A percentile compares a stretch with the other conserved stretches of the same genome.
phyloP scores from a whole-genome alignment of 2,888 invertebrate genomes.

The Phortica okadai region DNA sequence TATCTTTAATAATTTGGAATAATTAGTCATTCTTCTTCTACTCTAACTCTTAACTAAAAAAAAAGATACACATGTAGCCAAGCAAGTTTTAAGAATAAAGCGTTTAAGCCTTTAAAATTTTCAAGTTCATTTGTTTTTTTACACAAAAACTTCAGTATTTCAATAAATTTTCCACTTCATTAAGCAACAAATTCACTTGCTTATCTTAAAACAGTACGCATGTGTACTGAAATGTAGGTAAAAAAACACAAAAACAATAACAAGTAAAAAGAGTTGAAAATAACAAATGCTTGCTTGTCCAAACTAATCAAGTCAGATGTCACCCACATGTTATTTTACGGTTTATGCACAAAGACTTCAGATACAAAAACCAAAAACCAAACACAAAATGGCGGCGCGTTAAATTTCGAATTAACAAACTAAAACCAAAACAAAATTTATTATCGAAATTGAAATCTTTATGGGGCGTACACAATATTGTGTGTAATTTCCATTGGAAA shows the following conservation, averaged over 20 bases:
- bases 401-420: conserved; percentile 45
- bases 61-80: not conserved
- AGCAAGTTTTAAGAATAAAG: not conserved
- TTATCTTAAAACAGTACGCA: not conserved
- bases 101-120: no score
- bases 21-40: no score
- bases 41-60: not conserved
- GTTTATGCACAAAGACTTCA: conserved; percentile 25
- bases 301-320: conserved; percentile 33
- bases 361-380: conserved; percentile 40
- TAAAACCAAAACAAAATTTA: conserved; percentile 3
- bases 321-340: conserved; percentile 47
- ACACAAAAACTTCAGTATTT: not conserved
- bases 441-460: conserved; percentile 43
- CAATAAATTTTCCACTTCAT: conserved; percentile 1
- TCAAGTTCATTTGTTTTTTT: not conserved
- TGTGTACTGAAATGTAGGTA: not conserved
- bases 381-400: conserved; percentile 31
- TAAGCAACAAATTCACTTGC: not conserved
- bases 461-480: conserved; percentile 46
- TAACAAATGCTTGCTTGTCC: not conserved
- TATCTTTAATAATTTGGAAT: no score
- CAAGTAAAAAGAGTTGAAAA: not conserved
- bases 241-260: not conserved
- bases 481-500: conserved; percentile 6